Base-by-base conservation (phyloP, 1,140 invertebrate species). In the Ips nitidus region DNA sequence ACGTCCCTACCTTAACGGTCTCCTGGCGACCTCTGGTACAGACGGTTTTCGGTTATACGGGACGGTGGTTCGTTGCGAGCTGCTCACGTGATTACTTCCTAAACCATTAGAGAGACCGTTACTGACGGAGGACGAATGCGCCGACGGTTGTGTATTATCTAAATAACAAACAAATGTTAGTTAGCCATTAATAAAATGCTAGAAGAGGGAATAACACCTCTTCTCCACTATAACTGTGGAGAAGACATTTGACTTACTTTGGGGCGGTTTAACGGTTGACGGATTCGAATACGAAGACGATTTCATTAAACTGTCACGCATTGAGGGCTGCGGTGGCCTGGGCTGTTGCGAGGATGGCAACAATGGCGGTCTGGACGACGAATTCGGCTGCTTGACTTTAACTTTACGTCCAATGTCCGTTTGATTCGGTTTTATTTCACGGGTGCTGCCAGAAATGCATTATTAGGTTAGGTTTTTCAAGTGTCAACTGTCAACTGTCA, bases 341-440 rank as follows among this genome's bases (percentile, higher is more conserved):
- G 82, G 72, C 73, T 75, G 61, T 79, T 77, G 62, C 39, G 70
- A 66, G 2, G 70, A 45, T 2, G 69, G 61, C 74, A 65, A 42
- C 59, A 67, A 6, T 41, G 66, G 47, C 66, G 67, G 75, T 52
- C 67, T 76, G 71, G 55, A 70, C 74, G 79, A 41, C 66, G 71
- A 41, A 52, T 73, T 56, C 73, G 52, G 75, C 71, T 81, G 79
- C 81, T 86, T 89, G 76, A 90, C 85, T 81, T 94, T 95, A 72
- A 92, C 88, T 80, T 91, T 91, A 69, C 90, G 84, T 52, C 94
- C 92, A 76, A 94, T 93, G 82, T 93, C 90, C 73, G 90, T 90
- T 78, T 91, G 91, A 81, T 93, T 93, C 70, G 91, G 86, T 84
- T 96, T 95, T 76, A 97, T 95, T 77, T 94, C 93, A 79, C 93